Percentiles rank a stretch among this genome's conserved stretches.
Conservation (phyloP, 2,888 invertebrate genomes). For the Ochlodes sylvanus region DNA sequence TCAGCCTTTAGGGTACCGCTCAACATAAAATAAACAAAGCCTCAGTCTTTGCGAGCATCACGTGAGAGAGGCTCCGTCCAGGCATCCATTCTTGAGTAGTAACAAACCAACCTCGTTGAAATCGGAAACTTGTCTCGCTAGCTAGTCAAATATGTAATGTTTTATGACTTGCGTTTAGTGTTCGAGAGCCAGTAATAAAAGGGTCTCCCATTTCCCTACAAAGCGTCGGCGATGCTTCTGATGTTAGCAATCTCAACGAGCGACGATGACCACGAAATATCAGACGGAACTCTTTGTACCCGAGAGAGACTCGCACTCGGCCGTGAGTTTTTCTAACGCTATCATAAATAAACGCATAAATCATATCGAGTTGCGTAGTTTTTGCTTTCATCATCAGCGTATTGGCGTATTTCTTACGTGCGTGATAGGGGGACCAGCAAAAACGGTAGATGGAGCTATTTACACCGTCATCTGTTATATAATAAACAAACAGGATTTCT, state of each 20-base stretch:
- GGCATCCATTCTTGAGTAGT: no score
- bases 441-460: conserved; percentile 16
- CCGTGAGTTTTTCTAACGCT: conserved; percentile 3
- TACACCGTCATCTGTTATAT: conserved; percentile 15
- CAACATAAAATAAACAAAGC: background rate
- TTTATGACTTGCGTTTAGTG: no score
- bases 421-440: background rate
- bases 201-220: no score
- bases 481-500: conserved; percentile 20
- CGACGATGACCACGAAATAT: no score
- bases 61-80: no score
- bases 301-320: background rate
- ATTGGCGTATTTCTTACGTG: conserved; percentile 20
- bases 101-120: no score
- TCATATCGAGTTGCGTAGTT: conserved; percentile 27
- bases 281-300: background rate
- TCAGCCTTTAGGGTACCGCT: background rate
- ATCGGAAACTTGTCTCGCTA: no score
- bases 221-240: no score
- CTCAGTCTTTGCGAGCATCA: no score
- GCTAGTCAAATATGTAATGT: no score
- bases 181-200: no score
- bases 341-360: conserved; percentile 23
- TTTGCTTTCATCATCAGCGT: conserved; percentile 24
- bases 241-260: no score